These are phyloP conservation scores for Anser cygnoides DNA, from an alignment of 2,113 vertebrate genomes.

Conservation along the genomic window DNA sequence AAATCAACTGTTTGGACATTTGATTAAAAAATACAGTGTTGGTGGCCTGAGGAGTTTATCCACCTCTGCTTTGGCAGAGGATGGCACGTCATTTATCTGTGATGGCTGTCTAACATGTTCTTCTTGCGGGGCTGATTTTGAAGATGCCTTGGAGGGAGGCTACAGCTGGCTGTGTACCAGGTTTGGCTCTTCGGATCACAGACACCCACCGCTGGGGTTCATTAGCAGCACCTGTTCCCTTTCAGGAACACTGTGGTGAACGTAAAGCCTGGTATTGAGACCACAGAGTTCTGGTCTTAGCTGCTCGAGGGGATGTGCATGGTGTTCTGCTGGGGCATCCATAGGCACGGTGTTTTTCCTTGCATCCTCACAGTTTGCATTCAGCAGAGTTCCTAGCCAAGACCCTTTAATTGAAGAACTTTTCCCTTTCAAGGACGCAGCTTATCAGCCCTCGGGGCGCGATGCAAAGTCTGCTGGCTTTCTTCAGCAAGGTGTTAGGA, in stretches of 20 bases:
- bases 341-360: neutral
- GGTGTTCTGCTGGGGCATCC: neutral
- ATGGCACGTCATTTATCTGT: neutral
- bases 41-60: slow-evolving; percentile 1
- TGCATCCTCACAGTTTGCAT: neutral
- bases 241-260: neutral
- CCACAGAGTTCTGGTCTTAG: neutral
- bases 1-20: slow-evolving; percentile 13
- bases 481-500: neutral
- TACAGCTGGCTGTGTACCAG: neutral
- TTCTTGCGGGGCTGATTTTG: slow-evolving; percentile 13
- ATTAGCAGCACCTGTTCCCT: neutral
- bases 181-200: neutral
- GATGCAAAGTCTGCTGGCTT: slow-evolving; percentile 24
- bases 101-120: slow-evolving; percentile 11
- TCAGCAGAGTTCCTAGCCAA: neutral
- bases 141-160: slow-evolving; percentile 5
- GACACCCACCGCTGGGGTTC: fast-evolving
- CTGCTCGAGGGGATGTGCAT: neutral
- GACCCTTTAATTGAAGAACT: slow-evolving; percentile 46
- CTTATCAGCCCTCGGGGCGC: neutral
- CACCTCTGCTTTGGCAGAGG: neutral
- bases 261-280: neutral
- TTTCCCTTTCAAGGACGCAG: neutral
- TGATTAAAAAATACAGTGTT: slow-evolving; percentile 8